Conservation (phyloP, 2,113 vertebrate species). For the Odontesthes bonariensis region DNA sequence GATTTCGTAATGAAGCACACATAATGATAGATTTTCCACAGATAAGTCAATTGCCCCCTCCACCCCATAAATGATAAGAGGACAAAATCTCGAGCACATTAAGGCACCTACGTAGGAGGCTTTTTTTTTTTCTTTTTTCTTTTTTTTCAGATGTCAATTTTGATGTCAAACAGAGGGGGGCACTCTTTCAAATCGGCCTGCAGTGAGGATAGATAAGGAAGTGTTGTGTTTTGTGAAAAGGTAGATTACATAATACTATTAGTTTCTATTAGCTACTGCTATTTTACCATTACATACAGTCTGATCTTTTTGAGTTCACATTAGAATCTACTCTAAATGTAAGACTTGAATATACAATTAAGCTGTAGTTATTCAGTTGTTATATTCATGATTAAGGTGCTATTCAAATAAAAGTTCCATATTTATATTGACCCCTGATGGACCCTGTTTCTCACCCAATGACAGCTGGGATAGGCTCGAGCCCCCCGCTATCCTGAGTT, state of each 20-base stretch:
- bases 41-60: not conserved
- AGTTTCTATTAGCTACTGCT: not conserved
- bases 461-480: too few relatives aligned
- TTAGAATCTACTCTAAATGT: not conserved
- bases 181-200: conserved; percentile 46
- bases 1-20: not conserved
- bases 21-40: not conserved
- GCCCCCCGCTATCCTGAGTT: too few relatives aligned
- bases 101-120: conserved; percentile 38
- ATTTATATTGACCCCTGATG: too few relatives aligned
- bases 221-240: conserved; percentile 36
- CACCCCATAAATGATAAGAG: not conserved
- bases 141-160: conserved; percentile 54
- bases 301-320: too few relatives aligned
- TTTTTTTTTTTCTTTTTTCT: conserved; percentile 7
- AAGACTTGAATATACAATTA: not conserved
- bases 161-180: conserved; percentile 78
- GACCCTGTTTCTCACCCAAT: too few relatives aligned
- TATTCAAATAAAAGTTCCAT: too few relatives aligned
- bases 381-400: too few relatives aligned
- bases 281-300: too few relatives aligned
- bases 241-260: not conserved
- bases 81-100: conserved; percentile 9
- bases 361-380: not conserved
- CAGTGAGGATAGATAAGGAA: conserved; percentile 43